Conservation (phyloP, 2,113 vertebrate species). For the Aptenodytes patagonicus region DNA sequence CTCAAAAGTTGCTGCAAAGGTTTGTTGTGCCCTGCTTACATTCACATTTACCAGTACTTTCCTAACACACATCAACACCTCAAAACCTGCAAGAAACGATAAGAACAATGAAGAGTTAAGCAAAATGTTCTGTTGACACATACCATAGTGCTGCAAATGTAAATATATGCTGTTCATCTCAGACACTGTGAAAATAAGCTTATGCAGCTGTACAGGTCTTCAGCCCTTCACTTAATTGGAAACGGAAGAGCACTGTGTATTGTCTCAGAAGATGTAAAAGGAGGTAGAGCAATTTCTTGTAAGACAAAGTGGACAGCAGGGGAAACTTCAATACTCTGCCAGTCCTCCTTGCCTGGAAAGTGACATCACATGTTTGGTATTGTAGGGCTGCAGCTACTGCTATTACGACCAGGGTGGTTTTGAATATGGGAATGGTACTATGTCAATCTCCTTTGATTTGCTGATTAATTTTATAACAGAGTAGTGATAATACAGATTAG, state of each 20-base stretch:
- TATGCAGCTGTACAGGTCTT: slow-evolving; percentile 9
- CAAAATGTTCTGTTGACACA: background rate
- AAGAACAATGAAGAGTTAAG: background rate
- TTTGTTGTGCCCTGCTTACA: background rate
- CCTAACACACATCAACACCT: background rate
- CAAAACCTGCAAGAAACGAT: background rate
- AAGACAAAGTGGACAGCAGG: background rate
- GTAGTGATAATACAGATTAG: background rate
- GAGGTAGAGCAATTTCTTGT: slow-evolving; percentile 10
- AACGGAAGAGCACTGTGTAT: background rate
- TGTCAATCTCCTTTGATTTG: background rate
- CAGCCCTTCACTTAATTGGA: slow-evolving; percentile 7
- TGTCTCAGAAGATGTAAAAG: background rate
- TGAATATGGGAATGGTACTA: background rate
- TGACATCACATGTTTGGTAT: background rate
- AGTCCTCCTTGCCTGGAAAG: background rate
- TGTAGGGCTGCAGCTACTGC: background rate
- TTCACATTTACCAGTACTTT: background rate
- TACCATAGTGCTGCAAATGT: background rate
- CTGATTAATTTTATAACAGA: background rate
- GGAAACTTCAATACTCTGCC: background rate
- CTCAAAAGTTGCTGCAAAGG: background rate
- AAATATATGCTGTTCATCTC: background rate
- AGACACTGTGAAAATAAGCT: background rate
- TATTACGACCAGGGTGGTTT: background rate